Evolutionary conservation across 1,140 invertebrate species (phyloP).

Genomic region (Anastrepha ludens): DNA sequence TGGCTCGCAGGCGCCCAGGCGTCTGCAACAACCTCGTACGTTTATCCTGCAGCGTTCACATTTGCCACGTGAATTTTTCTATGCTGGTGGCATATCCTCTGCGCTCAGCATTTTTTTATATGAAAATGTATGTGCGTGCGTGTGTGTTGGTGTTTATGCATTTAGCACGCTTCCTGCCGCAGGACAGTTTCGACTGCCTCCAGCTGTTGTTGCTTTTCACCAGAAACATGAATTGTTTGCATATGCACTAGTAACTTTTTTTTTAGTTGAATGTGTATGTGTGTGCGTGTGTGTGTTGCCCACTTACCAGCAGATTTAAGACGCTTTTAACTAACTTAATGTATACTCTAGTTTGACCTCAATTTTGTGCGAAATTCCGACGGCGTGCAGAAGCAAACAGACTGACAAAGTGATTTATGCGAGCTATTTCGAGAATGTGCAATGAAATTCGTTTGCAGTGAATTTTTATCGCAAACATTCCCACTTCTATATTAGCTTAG

Average conservation of each 20-base stretch:
- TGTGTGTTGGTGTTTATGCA: neutral
- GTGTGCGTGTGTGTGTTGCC: neutral
- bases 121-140: neutral
- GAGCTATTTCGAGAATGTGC: neutral
- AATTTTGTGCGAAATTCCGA: neutral
- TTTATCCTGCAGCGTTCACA: neutral
- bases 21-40: neutral
- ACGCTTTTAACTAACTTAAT: neutral
- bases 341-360: neutral
- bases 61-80: neutral
- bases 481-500: too few species aligned
- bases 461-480: too few species aligned
- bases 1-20: too few species aligned
- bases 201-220: neutral
- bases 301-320: neutral
- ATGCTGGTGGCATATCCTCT: too few species aligned
- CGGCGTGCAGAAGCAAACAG: neutral
- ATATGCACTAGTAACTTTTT: neutral
- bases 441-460: neutral
- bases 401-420: slow-evolving; percentile 6
- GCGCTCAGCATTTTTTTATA: too few species aligned
- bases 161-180: neutral
- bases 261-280: neutral
- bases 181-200: neutral
- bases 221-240: slow-evolving; percentile 12